These are phyloP conservation scores for Nematopogon swammerdamellus DNA, from an alignment of 2,888 invertebrate species.

Conservation along the genomic window DNA sequence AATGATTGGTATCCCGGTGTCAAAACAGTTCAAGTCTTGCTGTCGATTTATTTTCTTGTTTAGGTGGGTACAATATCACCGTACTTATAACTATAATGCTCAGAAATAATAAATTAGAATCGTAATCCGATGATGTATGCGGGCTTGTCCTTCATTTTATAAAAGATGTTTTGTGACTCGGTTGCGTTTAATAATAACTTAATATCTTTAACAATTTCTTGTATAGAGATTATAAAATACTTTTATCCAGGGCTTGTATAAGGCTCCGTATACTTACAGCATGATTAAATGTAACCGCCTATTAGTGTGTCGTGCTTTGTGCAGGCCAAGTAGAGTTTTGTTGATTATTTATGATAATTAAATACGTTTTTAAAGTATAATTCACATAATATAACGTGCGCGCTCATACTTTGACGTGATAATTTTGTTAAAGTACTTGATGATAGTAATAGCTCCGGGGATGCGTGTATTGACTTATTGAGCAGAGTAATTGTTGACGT, in stretches of 20 bases:
- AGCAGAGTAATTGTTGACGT: too few species aligned
- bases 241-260: too few species aligned
- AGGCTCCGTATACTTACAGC: too few species aligned
- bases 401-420: too few species aligned
- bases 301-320: constrained; percentile 3
- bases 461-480: too few species aligned
- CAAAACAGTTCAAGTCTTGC: constrained; percentile 36
- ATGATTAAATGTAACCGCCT: constrained; percentile 1
- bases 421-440: too few species aligned
- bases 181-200: constrained; percentile 32
- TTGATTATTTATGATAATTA: too few species aligned
- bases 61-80: constrained; percentile 29
- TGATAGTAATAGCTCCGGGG: too few species aligned
- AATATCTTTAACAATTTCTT: constrained; percentile 37
- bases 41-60: constrained; percentile 29
- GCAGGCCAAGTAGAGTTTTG: constrained; percentile 4
- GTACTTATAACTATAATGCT: constrained; percentile 32
- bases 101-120: constrained; percentile 38
- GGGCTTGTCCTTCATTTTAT: constrained; percentile 26
- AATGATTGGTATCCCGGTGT: constrained; percentile 47
- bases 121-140: constrained; percentile 46
- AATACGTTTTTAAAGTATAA: too few species aligned
- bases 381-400: too few species aligned
- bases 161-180: constrained; percentile 28
- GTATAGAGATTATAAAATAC: constrained; percentile 25